Base-by-base conservation (phyloP, 1,140 invertebrate species). In the Ganaspis sp. region DNA sequence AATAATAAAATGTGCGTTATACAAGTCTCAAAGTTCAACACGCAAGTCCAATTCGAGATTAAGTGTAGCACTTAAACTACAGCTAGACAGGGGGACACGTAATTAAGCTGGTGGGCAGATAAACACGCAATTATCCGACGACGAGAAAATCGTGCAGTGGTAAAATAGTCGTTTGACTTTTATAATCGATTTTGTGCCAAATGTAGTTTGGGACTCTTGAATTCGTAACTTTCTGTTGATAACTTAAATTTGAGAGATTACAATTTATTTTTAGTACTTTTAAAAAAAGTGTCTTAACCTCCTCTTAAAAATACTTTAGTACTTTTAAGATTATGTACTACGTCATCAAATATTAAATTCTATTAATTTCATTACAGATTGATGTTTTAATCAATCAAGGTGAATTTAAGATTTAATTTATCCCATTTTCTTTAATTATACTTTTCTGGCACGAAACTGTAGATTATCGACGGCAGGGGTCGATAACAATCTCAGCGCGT, bases 91-190 rank as follows among this genome's bases (percentile, higher is more conserved):
- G 87, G 84, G 85, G 84, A 88, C 84, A 86, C 84, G 87, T 88
- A 88, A 88, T 88, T 88, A 88, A 87, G 86, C 85, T 81, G 78
- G 81, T 82, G 78, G 81, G 86, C 86, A 84, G 85, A 88, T 88
- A 88, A 88, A 88, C 86, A 87, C 82, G 86, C 87, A 88, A 88
- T 88, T 87, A 88, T 81, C 83, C 80, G 85, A 84, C 83, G 84
- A 86, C 77, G 81, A 37, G 74, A 15, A 23, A 75, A 80, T 45
- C 69, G 40, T 72, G 54, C 74, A 64, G 29, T 29, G 4, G 23
- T 12, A 29, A 12, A 64, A 64, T 64, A 64, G 26, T 64, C 58
- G 58, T 64, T 64, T 64, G 54, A 64, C 26, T 64, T 29, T 64
- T 64, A 64, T 64, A 64, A 64, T 64, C 23, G 26, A 64, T 12